Evolutionary conservation across 2,797 vertebrate genomes (phyloP), one percentile per base, ranked within the genome.

Genomic region (Eulemur albifrons): DNA sequence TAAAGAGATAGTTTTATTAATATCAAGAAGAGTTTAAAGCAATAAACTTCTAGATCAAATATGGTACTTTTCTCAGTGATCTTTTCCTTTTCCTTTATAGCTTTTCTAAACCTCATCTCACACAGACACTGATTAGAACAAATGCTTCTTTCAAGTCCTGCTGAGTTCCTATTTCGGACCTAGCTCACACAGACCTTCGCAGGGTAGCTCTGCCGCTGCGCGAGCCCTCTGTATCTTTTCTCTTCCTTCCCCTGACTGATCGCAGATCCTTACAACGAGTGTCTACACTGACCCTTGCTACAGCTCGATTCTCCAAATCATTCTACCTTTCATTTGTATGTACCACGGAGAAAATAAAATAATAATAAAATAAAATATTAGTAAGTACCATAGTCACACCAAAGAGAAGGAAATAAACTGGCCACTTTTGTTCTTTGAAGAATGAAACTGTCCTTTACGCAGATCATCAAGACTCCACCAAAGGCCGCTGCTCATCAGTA

Each of bases 1-100:
- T 59, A 84, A 87, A 81, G 27, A 80, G 69, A 89, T 57, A 27
- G 40, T 86, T 92, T 92, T 76, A 76, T 89, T 63, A 96, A 88
- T 76, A 76, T 90, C 57, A 96, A 83, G 70, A 84, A 67, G 2
- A 1, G 38, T 93, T 95, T 93, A 76, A 76, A 82, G 40, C 50
- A 67, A 35, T 88, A 52, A 82, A 85, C 48, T 70, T 86, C 12
- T 92, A 88, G 81, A 80, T 76, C 69, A 95, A 90, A 90, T 82
- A 3, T 48, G 54, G 15, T n/a, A 30, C 40, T 63, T 92, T 69
- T 48, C 80, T 88, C 43, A 57, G 20, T 67, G 15, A 76, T 38
- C 35, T 70, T 86, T 91, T 38, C 30, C 43, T 73, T 94, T 86
- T 73, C 82, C 70, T 80, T 69, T 69, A 32, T 73, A 72, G 73